Evolutionary conservation across 2,888 invertebrate genomes (phyloP).

Genomic region (Nomada flava): DNA sequence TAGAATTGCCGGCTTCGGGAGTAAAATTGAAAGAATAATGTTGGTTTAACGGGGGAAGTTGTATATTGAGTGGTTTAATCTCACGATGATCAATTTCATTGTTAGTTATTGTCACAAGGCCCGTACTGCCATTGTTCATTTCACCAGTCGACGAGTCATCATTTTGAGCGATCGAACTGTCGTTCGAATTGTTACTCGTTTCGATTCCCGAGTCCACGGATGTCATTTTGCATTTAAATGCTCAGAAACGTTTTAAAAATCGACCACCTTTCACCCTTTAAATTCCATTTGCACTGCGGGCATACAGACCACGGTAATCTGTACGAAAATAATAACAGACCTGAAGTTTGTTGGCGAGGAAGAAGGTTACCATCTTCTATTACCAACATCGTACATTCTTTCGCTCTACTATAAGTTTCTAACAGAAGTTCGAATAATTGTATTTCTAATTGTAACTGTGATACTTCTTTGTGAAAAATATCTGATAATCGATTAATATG

Average conservation of each 20-base stretch:
- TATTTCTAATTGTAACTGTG: too few species aligned
- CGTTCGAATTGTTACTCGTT: slow-evolving; percentile 90
- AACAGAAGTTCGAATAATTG: too few species aligned
- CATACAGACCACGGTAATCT: neutral
- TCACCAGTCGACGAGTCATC: slow-evolving; percentile 39
- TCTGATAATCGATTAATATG: too few species aligned
- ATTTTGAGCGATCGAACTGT: slow-evolving; percentile 82
- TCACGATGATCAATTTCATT: slow-evolving; percentile 8
- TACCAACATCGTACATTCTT: neutral
- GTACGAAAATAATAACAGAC: slow-evolving; percentile 41
- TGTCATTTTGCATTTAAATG: slow-evolving; percentile 74
- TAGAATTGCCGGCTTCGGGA: neutral
- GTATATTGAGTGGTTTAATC: neutral
- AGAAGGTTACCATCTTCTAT: too few species aligned
- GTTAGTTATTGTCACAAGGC: slow-evolving; percentile 17
- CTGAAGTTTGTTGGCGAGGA: neutral
- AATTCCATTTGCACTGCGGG: slow-evolving; percentile 7
- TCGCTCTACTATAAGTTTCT: too few species aligned
- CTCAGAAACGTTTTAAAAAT: slow-evolving; percentile 14
- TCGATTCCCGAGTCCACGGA: slow-evolving; percentile 90
- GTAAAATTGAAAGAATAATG: neutral
- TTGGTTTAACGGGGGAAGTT: neutral
- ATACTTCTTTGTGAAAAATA: too few species aligned
- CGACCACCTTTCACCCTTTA: neutral
- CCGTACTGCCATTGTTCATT: slow-evolving; percentile 17